Evolutionary conservation across 2,113 vertebrate genomes (phyloP), one percentile per base, ranked within the genome.

Genomic region (Otolemur garnettii): DNA sequence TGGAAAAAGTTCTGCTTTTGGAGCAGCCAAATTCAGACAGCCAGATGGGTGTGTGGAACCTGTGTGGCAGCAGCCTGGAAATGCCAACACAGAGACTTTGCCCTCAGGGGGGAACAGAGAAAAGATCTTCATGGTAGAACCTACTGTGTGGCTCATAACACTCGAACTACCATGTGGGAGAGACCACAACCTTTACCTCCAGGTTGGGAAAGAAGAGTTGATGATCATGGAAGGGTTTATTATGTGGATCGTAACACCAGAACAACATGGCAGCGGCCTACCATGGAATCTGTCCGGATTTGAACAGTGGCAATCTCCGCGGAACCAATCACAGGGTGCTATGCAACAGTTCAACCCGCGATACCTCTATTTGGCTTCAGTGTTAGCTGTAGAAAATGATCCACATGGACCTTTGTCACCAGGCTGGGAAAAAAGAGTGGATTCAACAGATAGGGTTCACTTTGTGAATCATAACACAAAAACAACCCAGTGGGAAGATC

Each of bases 401-500:
- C 99, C 99, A 33, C 99, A 99, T 68, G 99, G 99, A 84, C 99
- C 99, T 81, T 98, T 99, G 88, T 99, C 99, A 96, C 99, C 99
- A 96, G 99, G 99, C 4, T 99, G 99, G 99, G 99, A 99, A 99
- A 96, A 99, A 99, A 78, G 99, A 99, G 97, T 99, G 38, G 38
- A 99, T 99, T 99, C 99, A 93, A 99, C 99, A 66, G 99, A 99
- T 88, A 98, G 99, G 92, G 99, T 99, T 84, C 99, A 99, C 98
- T 99, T 99, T 98, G 99, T 99, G 94, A 99, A 99, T 98, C 99
- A 99, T 93, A 99, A 99, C 97, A 99, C 99, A 38, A 75, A 99
- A 98, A 99, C 99, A 79, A 99, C 99, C 4, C 99, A 99, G 77
- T 99, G 99, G 99, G 99, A 99, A 97, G 99, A 99, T 96, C 99